Evolutionary conservation across 2,113 vertebrate genomes (phyloP).

Genomic region (Fulmarus glacialis): DNA sequence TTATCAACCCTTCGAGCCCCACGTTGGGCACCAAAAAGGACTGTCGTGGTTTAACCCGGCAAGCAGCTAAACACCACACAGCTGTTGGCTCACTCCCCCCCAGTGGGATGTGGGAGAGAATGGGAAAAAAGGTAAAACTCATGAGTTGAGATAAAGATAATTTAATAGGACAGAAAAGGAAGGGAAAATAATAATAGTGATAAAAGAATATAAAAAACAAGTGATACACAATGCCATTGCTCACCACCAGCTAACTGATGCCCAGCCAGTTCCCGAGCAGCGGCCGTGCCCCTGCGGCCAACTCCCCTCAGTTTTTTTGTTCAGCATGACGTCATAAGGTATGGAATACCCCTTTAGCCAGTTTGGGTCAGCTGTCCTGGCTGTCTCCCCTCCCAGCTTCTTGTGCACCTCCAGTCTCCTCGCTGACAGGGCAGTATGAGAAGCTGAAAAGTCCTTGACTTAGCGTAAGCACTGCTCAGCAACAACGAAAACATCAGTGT

Average conservation of each 20-base stretch:
- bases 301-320: background rate
- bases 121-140: background rate
- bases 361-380: background rate
- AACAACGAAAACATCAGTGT: background rate
- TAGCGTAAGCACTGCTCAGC: background rate
- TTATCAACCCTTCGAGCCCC: too few relatives aligned
- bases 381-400: background rate
- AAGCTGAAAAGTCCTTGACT: background rate
- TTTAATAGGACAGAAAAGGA: background rate
- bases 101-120: background rate
- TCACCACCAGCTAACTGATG: background rate
- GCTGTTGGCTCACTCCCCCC: background rate
- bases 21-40: too few relatives aligned
- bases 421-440: background rate
- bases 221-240: background rate
- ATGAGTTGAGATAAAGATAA: background rate
- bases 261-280: background rate
- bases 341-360: background rate
- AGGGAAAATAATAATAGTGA: background rate
- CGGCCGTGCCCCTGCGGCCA: fast-evolving
- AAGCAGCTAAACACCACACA: background rate
- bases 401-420: background rate
- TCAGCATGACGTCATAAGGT: background rate
- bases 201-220: background rate
- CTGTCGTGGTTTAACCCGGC: background rate